Conservation (phyloP, 2,797 vertebrate species). For the Xenentodon cancila region DNA sequence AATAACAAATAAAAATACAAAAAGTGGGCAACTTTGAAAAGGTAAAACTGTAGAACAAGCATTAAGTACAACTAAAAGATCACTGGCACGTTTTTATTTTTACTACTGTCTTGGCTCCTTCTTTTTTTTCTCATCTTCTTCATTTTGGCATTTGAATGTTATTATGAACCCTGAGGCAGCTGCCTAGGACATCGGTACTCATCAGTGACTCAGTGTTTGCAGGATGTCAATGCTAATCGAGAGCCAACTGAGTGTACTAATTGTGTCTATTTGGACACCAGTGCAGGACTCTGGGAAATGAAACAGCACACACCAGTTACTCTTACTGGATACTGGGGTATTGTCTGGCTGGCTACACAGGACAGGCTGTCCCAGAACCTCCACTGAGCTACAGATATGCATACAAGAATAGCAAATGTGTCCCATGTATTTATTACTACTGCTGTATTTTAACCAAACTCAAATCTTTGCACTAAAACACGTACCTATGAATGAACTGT, state of each 20-base stretch:
- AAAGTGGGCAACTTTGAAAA: background rate
- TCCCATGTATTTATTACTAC: no score
- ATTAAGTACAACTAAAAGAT: slow-evolving; percentile 6
- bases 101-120: slow-evolving; percentile 14
- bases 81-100: background rate
- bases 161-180: slow-evolving; percentile 33
- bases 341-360: slow-evolving; percentile 22
- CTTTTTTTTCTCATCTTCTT: background rate
- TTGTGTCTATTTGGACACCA: slow-evolving; percentile 54
- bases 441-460: no score
- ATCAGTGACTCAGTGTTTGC: slow-evolving; percentile 61
- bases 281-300: slow-evolving; percentile 40
- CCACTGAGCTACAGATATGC: background rate
- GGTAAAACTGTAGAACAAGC: background rate
- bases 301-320: slow-evolving; percentile 33
- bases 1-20: background rate
- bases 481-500: no score
- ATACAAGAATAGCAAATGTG: background rate
- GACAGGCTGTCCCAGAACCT: slow-evolving; percentile 18
- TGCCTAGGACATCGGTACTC: slow-evolving; percentile 26
- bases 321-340: slow-evolving; percentile 6
- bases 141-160: slow-evolving; percentile 16
- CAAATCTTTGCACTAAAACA: no score
- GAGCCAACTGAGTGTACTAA: slow-evolving; percentile 51
- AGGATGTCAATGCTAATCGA: slow-evolving; percentile 50